Evolutionary conservation across 2,888 invertebrate genomes (phyloP).

Genomic region (Ormyrus labotus): DNA sequence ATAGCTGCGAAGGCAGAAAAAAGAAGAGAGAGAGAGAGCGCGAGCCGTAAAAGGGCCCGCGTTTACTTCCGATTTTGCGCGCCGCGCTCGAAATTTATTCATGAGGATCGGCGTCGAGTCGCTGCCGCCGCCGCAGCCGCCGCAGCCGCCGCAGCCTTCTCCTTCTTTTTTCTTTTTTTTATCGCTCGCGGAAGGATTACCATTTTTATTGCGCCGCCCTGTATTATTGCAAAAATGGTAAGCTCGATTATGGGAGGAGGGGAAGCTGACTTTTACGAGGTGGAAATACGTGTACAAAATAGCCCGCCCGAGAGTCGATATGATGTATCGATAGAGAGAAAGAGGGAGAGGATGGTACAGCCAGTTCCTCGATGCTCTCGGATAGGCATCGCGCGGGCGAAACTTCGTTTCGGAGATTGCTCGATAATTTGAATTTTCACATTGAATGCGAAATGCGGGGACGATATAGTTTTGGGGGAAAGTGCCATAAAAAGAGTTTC

Average conservation of each 20-base stretch:
- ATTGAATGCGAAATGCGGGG: too few relatives aligned
- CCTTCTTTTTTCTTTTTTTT: slow-evolving; percentile 26
- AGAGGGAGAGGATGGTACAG: not conserved
- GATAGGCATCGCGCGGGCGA: too few relatives aligned
- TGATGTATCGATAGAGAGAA: not conserved
- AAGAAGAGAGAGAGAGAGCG: slow-evolving; percentile 55
- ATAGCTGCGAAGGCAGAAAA: slow-evolving; percentile 2
- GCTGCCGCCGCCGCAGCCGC: not conserved
- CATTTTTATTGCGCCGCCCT: slow-evolving; percentile 53
- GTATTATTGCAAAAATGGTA: slow-evolving; percentile 48
- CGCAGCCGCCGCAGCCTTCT: too few relatives aligned
- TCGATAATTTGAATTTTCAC: too few relatives aligned
- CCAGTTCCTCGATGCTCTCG: not conserved
- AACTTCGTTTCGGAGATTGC: too few relatives aligned
- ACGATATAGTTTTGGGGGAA: too few relatives aligned
- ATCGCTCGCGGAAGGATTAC: slow-evolving; percentile 31
- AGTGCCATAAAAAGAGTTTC: too few relatives aligned
- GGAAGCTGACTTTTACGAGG: slow-evolving; percentile 43
- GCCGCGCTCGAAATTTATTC: slow-evolving; percentile 51
- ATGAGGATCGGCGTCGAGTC: slow-evolving; percentile 50
- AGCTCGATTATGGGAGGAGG: slow-evolving; percentile 8
- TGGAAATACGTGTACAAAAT: slow-evolving; percentile 4
- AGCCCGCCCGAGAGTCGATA: not conserved
- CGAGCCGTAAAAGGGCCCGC: slow-evolving; percentile 64
- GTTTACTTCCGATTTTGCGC: slow-evolving; percentile 49